Evolutionary conservation across 2,888 invertebrate genomes (phyloP), one percentile per base, ranked within the genome.

Genomic region (Caenorhabditis auriculariae): DNA sequence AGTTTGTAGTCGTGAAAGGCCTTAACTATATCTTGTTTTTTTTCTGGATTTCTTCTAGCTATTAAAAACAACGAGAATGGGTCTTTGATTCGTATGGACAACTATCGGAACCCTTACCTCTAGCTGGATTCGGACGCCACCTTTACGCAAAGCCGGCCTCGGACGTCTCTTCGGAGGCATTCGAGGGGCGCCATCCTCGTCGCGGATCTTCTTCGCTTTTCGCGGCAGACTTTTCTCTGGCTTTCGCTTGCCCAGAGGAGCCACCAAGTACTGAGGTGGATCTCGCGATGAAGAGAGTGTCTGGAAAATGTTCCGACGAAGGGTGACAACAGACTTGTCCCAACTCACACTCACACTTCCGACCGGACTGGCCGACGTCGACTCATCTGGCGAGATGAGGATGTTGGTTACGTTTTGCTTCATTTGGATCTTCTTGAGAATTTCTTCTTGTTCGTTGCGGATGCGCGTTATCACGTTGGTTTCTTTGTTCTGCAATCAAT

Each of bases 361-460:
- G n/a, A n/a, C n/a, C 26, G 47, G 57, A 2, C 41, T 28, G n/a
- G 51, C 57, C 24, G 47, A 51, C 19, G 52, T 52, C 21, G 57
- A 52, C 29, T 52, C 58, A 43, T 57, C 59, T 23, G 57, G 53
- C 21, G 59, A 54, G 38, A 72, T 67, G 9, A 45, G 48, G 7
- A 72, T 72, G n/a, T 66, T 56, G 23, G 72, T 72, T 23, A 72
- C 59, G 41, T 72, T 72, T 29, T 69, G 63, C 50, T 68, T 68
- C 46, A 60, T 60, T 48, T 72, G 72, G 52, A 72, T 59, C 41
- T 59, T 56, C 23, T 47, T 59, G 47, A 72, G 56, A 48, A 61
- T 64, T 28, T 66, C 64, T 41, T 72, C 69, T 28, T 69, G 67
- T n/a, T 59, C 53, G 12, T 57, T 50, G 4, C 67, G 54, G 37